Evolutionary conservation across 2,888 invertebrate genomes (phyloP), one percentile per base, ranked within the genome.

Genomic region (Lithophane socia): DNA sequence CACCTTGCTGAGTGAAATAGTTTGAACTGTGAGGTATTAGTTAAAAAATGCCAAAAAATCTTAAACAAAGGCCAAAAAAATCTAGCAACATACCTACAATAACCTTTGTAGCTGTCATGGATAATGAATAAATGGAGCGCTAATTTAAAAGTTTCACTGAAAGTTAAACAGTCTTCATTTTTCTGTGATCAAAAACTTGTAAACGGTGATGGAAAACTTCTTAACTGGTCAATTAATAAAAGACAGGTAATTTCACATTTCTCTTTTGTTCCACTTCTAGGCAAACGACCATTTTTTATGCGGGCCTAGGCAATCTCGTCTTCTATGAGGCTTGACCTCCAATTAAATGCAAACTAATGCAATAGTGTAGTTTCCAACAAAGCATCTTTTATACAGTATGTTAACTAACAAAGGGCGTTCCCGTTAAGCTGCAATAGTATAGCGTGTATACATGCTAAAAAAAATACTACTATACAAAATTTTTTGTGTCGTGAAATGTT

Each of bases 41-140:
- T 75, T 66, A 56, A 79, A 79, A 82, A 77, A 68, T 70, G 21
- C 10, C 60, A 71, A 80, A 75, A 75, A 82, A 79, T 66, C 68
- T 67, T 64, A 72, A 79, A 72, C 68, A 77, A 69, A 77, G 54
- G 16, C 21, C 8, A 73, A 67, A 74, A 61, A 61, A 52, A 66
- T 75, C 58, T 58, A 68, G 64, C 66, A 58, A 67, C 69, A 63
- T 37, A 18, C 52, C 18, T 69, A 65, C 69, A 83, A 75, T 77
- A 78, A 75, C 68, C 61, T 80, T 60, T 29, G 29, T 65, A 1
- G 52, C 49, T 70, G 64, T 10, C 70, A 76, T 73, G 70, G 82
- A 82, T 4, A n/a, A 66, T 8, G 18, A 47, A 63, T 9, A n/a
- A 63, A 77, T 73, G 81, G 82, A 81, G 61, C 49, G 12, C 10